phyloP scores from a whole-genome alignment of 37 sponge, comb jelly and placozoan species.

The Cliona cf. orientalis region DNA sequence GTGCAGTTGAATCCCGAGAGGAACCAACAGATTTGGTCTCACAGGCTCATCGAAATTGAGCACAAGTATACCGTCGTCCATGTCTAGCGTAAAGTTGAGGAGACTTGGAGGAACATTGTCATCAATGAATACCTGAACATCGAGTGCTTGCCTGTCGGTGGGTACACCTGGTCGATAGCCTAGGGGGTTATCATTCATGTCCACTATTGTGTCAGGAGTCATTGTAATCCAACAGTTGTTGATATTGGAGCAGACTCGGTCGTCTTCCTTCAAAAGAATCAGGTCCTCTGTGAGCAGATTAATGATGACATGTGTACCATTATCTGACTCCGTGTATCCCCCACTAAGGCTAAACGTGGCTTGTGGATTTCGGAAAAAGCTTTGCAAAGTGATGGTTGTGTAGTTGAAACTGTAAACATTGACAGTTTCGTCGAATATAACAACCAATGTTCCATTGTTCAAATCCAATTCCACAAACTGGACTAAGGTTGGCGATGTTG shows the following conservation, averaged over 20 bases:
- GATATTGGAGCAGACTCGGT: constrained; percentile 80
- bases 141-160: constrained; percentile 35
- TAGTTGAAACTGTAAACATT: constrained; percentile 70
- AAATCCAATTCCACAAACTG: constrained; percentile 62
- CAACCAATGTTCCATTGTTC: constrained; percentile 65
- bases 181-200: constrained; percentile 69
- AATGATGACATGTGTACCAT: constrained; percentile 67
- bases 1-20: constrained; percentile 60
- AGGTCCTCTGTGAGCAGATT: constrained; percentile 46
- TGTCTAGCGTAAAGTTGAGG: constrained; percentile 60
- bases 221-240: constrained; percentile 93
- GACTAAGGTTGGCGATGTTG: constrained; percentile 61
- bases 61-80: constrained; percentile 71
- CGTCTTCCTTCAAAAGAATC: constrained; percentile 59
- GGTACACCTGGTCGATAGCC: no score
- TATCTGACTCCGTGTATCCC: constrained; percentile 52
- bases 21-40: constrained; percentile 61
- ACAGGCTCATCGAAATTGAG: constrained; percentile 88
- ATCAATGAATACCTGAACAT: constrained; percentile 50
- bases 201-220: constrained; percentile 33
- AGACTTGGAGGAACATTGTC: constrained; percentile 69
- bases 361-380: constrained; percentile 77
- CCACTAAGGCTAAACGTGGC: constrained; percentile 59
- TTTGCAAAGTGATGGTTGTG: constrained; percentile 76
- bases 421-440: constrained; percentile 80